Base-by-base conservation (phyloP, 35 echinoderm and acorn worm genomes). In the Antedon bifida region DNA sequence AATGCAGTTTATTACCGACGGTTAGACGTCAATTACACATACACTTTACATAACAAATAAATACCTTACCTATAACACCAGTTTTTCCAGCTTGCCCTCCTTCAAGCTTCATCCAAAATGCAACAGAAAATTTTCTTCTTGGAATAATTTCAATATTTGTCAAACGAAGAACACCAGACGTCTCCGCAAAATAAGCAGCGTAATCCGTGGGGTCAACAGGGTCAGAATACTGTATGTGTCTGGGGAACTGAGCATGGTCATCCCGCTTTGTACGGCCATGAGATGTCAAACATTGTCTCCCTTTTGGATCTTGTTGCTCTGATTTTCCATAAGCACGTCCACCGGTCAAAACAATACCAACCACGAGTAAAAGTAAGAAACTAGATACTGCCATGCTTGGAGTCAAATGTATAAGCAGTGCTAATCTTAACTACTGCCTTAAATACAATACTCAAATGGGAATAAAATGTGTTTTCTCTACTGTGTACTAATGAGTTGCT, bases 101-200 rank as follows among this genome's bases (percentile, higher is more conserved):
- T 80, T 80, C 78, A 12, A 35, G 34, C n/a, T 80, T 80, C 16
- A 80, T 16, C 78, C 78, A 80, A 29, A 38, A 34, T n/a, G 34
- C 33, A n/a, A 80, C 30, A 23, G 78, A 38, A 36, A 77, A 80
- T 26, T n/a, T 38, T 4, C 2, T 35, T 29, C 78, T 4, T 35
- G 78, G 78, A 29, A 80, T 7, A 38, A 17, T 19, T 34, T 80
- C 35, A 29, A 30, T 34, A 36, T 36, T 17, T 19, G 34, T 80
- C 26, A 80, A 38, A 9, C 78, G 78, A 36, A 80, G 3, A 80
- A 80, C n/a, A 36, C 39, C 78, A 36, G 33, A 34, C 0, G 34
- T 9, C 10, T 35, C 78, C 23, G 78, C 0, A 30, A 80, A 80
- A 38, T 80, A 80, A 5, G 78, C 12, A 35, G 78, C 33, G 23